These are phyloP conservation scores for Thryonomys swinderianus DNA, from an alignment of 2,113 vertebrate genomes.

Conservation along the genomic window DNA sequence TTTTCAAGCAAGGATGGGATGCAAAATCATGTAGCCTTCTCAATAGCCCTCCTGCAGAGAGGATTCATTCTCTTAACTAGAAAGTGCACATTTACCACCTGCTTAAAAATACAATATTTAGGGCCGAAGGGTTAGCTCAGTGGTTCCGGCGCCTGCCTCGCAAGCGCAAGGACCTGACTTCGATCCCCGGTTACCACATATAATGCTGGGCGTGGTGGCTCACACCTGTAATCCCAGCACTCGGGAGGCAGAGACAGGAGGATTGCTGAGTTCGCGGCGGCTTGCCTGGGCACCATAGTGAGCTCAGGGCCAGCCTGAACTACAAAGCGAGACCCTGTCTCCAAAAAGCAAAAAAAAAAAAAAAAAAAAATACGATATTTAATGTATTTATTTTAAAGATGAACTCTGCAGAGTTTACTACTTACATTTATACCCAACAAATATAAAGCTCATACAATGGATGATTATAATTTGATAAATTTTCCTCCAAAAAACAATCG, in stretches of 20 bases:
- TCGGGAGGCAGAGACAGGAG: no score
- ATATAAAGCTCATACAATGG: neutral
- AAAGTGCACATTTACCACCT: constrained; percentile 34
- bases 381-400: constrained; percentile 5
- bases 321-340: no score
- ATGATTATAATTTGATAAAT: constrained; percentile 38
- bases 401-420: neutral
- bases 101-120: constrained; percentile 18
- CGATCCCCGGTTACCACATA: no score
- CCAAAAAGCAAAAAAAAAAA: no score
- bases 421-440: neutral
- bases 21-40: neutral
- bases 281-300: no score
- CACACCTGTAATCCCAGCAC: no score
- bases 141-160: no score
- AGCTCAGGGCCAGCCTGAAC: no score
- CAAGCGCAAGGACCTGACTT: no score
- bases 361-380: neutral
- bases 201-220: no score
- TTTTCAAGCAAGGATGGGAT: neutral
- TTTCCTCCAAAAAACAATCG: constrained; percentile 5
- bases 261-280: no score
- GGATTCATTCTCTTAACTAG: neutral
- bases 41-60: neutral
- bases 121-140: no score